These are phyloP conservation scores for Calcarius lapponicus DNA, from an alignment of 2,797 vertebrate genomes.

Conservation along the genomic window DNA sequence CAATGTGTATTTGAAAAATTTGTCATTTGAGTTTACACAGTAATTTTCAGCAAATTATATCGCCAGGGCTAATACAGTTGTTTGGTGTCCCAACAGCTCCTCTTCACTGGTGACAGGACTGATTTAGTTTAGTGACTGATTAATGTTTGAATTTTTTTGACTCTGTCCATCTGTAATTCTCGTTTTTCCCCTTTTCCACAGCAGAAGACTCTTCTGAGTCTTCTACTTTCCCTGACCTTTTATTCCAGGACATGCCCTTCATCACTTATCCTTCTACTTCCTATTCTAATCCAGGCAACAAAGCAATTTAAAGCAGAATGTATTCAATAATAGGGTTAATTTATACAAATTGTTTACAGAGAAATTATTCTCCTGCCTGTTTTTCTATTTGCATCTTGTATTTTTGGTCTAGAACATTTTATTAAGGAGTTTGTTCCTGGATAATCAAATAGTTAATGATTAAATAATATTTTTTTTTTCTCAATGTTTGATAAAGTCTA, in stretches of 20 bases:
- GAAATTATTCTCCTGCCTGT: background rate
- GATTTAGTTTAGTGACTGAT: background rate
- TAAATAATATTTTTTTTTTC: background rate
- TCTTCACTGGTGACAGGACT: background rate
- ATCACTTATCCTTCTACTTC: background rate
- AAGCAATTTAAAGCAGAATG: background rate
- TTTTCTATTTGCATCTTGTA: background rate
- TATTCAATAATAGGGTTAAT: background rate
- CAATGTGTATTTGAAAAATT: background rate
- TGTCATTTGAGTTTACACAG: background rate
- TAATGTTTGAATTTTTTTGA: background rate
- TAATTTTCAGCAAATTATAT: background rate
- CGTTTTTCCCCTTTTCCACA: background rate
- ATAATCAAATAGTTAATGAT: background rate
- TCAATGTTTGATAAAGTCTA: background rate
- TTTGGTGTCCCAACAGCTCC: background rate
- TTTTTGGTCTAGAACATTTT: background rate
- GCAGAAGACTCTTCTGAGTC: background rate
- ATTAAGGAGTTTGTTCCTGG: background rate
- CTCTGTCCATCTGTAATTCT: background rate
- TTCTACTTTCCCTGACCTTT: background rate
- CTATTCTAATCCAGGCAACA: background rate
- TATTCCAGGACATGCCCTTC: background rate
- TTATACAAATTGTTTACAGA: background rate
- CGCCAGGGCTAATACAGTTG: background rate